Evolutionary conservation across 2,113 vertebrate species (phyloP).

Genomic region (Eudyptes chrysolophus): DNA sequence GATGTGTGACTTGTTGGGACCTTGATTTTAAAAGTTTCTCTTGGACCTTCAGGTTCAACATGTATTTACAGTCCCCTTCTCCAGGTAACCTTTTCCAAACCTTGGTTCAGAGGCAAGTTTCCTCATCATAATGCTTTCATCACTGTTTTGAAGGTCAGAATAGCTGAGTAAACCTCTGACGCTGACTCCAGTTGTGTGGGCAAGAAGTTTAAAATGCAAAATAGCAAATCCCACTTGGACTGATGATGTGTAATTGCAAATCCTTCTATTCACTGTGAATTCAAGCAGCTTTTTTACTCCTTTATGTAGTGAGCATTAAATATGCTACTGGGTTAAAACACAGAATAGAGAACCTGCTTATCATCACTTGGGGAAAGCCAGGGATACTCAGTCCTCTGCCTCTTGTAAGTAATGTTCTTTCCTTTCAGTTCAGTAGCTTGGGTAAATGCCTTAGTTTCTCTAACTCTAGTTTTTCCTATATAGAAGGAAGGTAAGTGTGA

Average conservation of each 20-base stretch:
- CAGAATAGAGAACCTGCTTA: background rate
- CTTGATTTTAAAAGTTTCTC: background rate
- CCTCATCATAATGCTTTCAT: background rate
- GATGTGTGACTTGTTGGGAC: background rate
- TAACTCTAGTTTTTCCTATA: background rate
- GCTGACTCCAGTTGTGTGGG: background rate
- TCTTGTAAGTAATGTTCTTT: background rate
- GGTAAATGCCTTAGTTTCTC: background rate
- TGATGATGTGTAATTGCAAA: background rate
- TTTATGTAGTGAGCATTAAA: background rate
- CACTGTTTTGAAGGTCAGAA: background rate
- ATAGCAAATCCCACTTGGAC: background rate
- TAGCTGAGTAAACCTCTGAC: background rate
- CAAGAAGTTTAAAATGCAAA: constrained; percentile 14
- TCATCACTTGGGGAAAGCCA: background rate
- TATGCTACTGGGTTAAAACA: background rate
- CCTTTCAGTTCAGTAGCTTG: background rate
- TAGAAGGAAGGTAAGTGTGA: background rate
- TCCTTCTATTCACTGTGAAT: background rate
- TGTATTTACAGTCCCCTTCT: background rate
- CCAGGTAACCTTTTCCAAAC: background rate
- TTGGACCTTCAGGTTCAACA: background rate
- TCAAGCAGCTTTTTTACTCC: background rate
- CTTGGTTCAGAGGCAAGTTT: background rate
- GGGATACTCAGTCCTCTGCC: background rate